Evolutionary conservation across 1,140 invertebrate genomes (phyloP), one percentile per base, ranked within the genome.

Genomic region (Drepana arcuata): DNA sequence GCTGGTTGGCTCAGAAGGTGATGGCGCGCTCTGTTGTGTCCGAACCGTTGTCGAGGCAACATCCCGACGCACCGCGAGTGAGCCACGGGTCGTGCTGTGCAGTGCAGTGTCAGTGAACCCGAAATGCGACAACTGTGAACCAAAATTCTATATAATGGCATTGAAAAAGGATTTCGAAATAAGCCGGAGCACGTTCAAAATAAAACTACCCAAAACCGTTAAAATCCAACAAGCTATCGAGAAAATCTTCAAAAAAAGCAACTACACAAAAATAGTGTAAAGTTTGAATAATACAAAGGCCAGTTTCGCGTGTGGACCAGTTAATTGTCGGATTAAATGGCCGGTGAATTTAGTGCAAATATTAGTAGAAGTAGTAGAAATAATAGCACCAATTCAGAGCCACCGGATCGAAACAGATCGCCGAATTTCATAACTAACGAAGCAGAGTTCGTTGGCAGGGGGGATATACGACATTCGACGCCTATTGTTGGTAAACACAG

Each of bases 81-180:
- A 64, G 58, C 33, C 45, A 27, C 14, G 35, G 46, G 29, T 35
- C 48, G 50, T 46, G 42, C 35, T 41, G 61, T 52, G 48, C 27
- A 57, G 70, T 69, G 61, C 45, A 61, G 70, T 75, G 73, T 44
- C 33, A 57, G 62, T 75, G 64, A 54, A 50, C 62, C 58, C 53
- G 50, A 69, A 65, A 74, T 74, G 67, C 58, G 64, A 47, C 53
- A 42, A 48, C 43, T 46, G 57, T 70, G 59, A 61, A 49, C 32
- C 41, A 54, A 45, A 54, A 66, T 40, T 33, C 36, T 38, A 41
- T 68, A 74, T 61, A 57, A 81, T 81, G 77, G 77, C 72, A 55
- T 58, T 78, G 55, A 81, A 81, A 70, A 81, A 77, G 52, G 74
- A 81, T 73, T 73, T 71, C 60, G 74, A 79, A 45, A 38, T 72